phyloP scores from a whole-genome alignment of 2,113 vertebrate genomes.

The Ctenodactylus gundi region DNA sequence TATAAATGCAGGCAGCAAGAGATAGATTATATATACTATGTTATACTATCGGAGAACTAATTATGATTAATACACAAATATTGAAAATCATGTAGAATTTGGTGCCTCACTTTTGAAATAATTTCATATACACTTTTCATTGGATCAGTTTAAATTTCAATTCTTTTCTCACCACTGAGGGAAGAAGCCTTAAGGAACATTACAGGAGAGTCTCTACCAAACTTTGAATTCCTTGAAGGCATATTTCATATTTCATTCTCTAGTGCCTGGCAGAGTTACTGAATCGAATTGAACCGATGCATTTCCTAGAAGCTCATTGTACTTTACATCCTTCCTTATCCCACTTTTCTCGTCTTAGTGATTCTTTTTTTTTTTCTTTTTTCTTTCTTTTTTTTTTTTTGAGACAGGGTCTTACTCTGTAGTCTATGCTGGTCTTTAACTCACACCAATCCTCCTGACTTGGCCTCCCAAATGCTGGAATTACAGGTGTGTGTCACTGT shows the following conservation, averaged over 20 bases:
- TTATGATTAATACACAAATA: not conserved
- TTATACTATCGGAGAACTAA: not conserved
- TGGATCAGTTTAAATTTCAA: not conserved
- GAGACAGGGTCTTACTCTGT: too few species aligned
- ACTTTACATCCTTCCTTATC: not conserved
- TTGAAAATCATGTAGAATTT: not conserved
- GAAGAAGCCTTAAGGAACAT: not conserved
- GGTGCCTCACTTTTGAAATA: constrained; percentile 27
- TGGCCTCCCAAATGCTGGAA: too few species aligned
- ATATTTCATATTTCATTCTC: not conserved
- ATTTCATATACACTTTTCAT: not conserved
- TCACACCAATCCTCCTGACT: too few species aligned
- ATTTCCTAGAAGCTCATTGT: constrained; percentile 26
- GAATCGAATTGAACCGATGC: not conserved
- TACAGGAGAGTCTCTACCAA: not conserved
- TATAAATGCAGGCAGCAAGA: constrained; percentile 5
- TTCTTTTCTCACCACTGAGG: not conserved
- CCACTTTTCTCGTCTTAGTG: constrained; percentile 12
- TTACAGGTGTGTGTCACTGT: too few species aligned
- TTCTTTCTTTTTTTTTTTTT: too few species aligned
- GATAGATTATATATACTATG: not conserved
- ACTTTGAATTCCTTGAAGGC: constrained; percentile 26
- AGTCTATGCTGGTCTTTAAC: too few species aligned
- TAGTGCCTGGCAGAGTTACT: not conserved
- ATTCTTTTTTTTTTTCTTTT: too few species aligned